Conservation (phyloP, 37 sponge, comb jelly and placozoan species). For the Haliclona indistincta region DNA sequence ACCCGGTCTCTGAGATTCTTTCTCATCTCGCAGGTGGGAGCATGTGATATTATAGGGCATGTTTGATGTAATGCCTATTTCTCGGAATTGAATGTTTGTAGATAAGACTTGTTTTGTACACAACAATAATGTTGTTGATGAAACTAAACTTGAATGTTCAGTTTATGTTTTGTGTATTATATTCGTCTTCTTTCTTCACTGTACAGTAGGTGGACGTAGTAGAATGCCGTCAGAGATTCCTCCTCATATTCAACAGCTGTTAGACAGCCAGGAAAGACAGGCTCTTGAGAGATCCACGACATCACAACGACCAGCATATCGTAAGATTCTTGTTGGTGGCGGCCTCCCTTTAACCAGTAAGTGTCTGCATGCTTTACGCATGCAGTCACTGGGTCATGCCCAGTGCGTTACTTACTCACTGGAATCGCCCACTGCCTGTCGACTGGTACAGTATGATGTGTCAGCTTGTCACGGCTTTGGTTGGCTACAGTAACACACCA, state of each 20-base stretch:
- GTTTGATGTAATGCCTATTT: too few species aligned
- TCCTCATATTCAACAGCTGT: constrained; percentile 56
- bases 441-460: too few species aligned
- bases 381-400: too few species aligned
- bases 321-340: constrained; percentile 31
- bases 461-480: too few species aligned
- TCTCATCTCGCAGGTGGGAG: constrained; percentile 64
- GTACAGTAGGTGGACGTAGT: constrained; percentile 14
- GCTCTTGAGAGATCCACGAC: constrained; percentile 50
- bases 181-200: not conserved
- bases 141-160: not conserved
- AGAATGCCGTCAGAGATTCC: constrained; percentile 46
- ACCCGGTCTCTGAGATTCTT: constrained; percentile 79
- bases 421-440: too few species aligned
- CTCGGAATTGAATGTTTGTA: constrained; percentile 5
- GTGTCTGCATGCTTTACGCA: too few species aligned
- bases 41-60: not conserved
- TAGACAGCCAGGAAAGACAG: constrained; percentile 60
- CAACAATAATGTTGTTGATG: not conserved
- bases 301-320: constrained; percentile 43
- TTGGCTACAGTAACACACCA: too few species aligned
- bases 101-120: not conserved
- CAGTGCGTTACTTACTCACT: too few species aligned
- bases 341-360: constrained; percentile 1
- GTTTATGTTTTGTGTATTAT: not conserved